Evolutionary conservation across 2,797 vertebrate species (phyloP), one percentile per base, ranked within the genome.

Genomic region (Brachyalestes nurse): DNA sequence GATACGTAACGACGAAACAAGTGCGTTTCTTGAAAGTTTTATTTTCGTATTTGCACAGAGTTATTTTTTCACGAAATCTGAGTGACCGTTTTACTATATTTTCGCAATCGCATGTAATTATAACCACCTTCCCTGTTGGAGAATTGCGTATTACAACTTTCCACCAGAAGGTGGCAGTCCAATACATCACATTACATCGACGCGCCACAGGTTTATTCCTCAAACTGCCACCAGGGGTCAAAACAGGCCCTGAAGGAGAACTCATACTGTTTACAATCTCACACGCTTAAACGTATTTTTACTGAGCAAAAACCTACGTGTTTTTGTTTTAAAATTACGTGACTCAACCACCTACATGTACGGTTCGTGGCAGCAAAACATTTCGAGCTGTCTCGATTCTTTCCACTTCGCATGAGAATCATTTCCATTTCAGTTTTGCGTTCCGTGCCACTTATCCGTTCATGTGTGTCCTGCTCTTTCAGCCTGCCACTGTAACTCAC

Each of bases 261-360:
- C 61, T 25, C 49, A 16, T 2, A 47, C 62, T 55, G 58, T 51
- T 72, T 38, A 62, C 58, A 58, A 19, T n/a, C 5, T 58, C 55
- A 45, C 19, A 8, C 21, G 23, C 12, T 40, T 21, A 57, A 9
- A 2, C 2, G 5, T 28, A 14, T 17, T 53, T 70, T 70, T 51
- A 19, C 25, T 19, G 53, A 72, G 40, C 42, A 25, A 25, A 34
- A 6, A 72, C 25, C 45, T 16, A 70, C 67, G 13, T 9, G 23
- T 45, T 71, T 12, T 49, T 25, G 13, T 25, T 34, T 28, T 28
- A 91, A 90, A 71, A 83, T 88, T 87, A 86, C 86, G 60, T 19
- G 8, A 5, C 3, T 42, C 42, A n/a, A 67, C 14, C 64, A 38
- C 38, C 34, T 17, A 34, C 17, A 42, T 14, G 16, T n/a, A 42